Evolutionary conservation across 2,797 vertebrate genomes (phyloP).

Genomic region (Limosa lapponica): DNA sequence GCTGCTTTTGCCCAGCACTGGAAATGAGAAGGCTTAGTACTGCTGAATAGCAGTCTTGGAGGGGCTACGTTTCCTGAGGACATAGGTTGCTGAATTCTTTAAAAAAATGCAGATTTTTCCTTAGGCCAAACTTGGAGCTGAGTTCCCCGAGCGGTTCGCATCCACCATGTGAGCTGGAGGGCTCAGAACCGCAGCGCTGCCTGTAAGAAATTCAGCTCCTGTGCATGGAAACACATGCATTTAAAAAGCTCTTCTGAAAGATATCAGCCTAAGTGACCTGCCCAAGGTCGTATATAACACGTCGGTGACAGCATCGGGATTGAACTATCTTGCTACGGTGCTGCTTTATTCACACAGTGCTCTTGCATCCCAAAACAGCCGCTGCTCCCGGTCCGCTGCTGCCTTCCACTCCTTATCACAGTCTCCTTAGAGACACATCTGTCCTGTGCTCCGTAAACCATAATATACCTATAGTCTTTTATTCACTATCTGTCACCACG

Average conservation of each 20-base stretch:
- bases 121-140: not conserved
- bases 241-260: constrained; percentile 24
- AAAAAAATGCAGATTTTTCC: not conserved
- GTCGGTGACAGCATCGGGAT: not conserved
- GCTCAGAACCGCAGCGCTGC: not conserved
- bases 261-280: constrained; percentile 27
- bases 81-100: not conserved
- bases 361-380: constrained; percentile 36
- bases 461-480: constrained; percentile 61
- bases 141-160: not conserved
- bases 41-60: not conserved
- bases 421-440: constrained; percentile 59
- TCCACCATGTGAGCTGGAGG: not conserved
- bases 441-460: constrained; percentile 54
- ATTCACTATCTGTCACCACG: constrained; percentile 38
- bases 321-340: not conserved
- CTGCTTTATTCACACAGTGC: constrained; percentile 23
- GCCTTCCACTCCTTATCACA: constrained; percentile 27
- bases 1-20: not conserved
- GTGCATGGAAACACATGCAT: not conserved
- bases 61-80: not conserved
- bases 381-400: not conserved
- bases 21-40: not conserved
- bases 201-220: not conserved
- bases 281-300: constrained; percentile 41